Conservation (phyloP, 2,888 invertebrate genomes). For the Malthinus seriepunctatus region DNA sequence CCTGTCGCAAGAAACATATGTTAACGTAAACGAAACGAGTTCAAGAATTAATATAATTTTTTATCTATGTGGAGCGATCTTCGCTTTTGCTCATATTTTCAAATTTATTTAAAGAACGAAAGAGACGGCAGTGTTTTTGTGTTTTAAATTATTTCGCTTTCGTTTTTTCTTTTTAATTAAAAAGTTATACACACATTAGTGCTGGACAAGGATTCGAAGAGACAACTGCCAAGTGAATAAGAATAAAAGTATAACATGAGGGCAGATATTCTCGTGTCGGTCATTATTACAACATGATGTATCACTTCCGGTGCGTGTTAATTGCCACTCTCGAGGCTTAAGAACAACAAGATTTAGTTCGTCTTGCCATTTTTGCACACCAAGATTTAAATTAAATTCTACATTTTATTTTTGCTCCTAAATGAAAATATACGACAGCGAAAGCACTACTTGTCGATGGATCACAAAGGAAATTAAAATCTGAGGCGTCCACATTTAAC, state of each 20-base stretch:
- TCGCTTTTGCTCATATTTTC: background rate
- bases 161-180: slow-evolving; percentile 35
- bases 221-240: slow-evolving; percentile 39
- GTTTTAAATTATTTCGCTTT: slow-evolving; percentile 22
- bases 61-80: slow-evolving; percentile 23
- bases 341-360: slow-evolving; percentile 44
- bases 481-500: too few relatives aligned
- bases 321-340: slow-evolving; percentile 47
- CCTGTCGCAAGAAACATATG: slow-evolving; percentile 26
- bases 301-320: slow-evolving; percentile 55
- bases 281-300: slow-evolving; percentile 55
- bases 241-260: slow-evolving; percentile 37
- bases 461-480: too few relatives aligned
- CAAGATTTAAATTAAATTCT: background rate
- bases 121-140: slow-evolving; percentile 35
- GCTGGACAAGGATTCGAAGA: slow-evolving; percentile 40
- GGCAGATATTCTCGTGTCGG: slow-evolving; percentile 52
- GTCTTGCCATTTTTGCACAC: slow-evolving; percentile 28
- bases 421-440: too few relatives aligned
- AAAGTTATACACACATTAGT: slow-evolving; percentile 34
- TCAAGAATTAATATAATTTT: slow-evolving; percentile 16
- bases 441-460: too few relatives aligned
- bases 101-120: slow-evolving; percentile 9
- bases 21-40: slow-evolving; percentile 24
- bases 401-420: background rate